Evolutionary conservation across 2,797 vertebrate species (phyloP).

Genomic region (Philypnodon macrostomus): DNA sequence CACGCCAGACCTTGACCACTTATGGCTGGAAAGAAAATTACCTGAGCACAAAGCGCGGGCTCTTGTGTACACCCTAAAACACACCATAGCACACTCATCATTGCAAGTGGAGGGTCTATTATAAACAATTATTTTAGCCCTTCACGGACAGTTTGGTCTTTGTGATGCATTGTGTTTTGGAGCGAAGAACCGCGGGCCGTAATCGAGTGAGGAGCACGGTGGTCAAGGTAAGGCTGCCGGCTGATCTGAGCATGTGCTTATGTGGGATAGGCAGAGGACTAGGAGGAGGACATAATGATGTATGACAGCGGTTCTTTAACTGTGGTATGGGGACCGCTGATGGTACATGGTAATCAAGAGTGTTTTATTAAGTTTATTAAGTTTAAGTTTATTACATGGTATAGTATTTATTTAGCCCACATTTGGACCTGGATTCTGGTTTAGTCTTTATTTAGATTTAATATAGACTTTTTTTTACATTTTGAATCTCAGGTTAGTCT

Average conservation of each 20-base stretch:
- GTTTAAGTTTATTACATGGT: too few species aligned
- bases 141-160: slow-evolving; percentile 87
- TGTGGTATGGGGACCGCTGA: too few species aligned
- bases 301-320: too few species aligned
- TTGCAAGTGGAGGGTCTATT: slow-evolving; percentile 90
- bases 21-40: slow-evolving; percentile 89
- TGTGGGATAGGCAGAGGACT: too few species aligned
- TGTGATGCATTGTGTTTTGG: slow-evolving; percentile 84
- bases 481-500: too few species aligned
- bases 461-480: too few species aligned
- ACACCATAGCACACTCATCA: slow-evolving; percentile 85
- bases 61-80: slow-evolving; percentile 80
- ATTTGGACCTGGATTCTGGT: too few species aligned
- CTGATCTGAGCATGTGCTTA: slow-evolving; percentile 33
- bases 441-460: too few species aligned
- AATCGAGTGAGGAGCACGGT: slow-evolving; percentile 82
- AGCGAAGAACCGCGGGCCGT: slow-evolving; percentile 81
- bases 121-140: slow-evolving; percentile 91
- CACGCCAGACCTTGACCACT: slow-evolving; percentile 88
- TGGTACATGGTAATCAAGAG: too few species aligned
- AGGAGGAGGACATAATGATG: too few species aligned
- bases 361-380: too few species aligned
- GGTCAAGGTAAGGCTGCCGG: slow-evolving; percentile 69
- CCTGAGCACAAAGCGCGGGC: slow-evolving; percentile 88
- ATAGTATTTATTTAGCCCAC: too few species aligned